Base-by-base conservation (phyloP, 2,888 invertebrate species). In the Adelphocoris suturalis region DNA sequence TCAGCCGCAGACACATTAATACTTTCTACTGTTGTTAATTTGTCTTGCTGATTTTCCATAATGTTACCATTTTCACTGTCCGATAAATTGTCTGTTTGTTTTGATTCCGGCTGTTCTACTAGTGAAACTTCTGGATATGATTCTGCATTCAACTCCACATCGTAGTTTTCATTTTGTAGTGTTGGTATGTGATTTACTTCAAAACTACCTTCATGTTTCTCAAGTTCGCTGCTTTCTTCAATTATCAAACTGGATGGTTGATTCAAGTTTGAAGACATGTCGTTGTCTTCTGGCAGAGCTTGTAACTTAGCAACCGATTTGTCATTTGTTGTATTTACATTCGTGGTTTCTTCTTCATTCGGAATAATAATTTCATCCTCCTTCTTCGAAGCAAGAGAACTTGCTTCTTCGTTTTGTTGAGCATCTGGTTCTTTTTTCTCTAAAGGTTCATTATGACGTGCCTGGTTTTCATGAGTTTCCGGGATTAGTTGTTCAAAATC, bases 311-410 rank as follows among this genome's bases (percentile, higher is more conserved):
- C 88, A 52, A 78, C 87, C 76, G 76, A 27, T 47, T 76, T 52
- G 28, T 78, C 88, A 78, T 88, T 88, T 78, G 88, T 52, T 78
- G 78, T 52, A 12, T 3, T 23, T 76, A 78, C 82, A 87, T 27
- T 75, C 86, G 82, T 75, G 11, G 61, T n/a, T 19, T 61, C 19
- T 37, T 37, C 37, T 37, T 7, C 37, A 37, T 4, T 37, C 7
- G 7, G 37, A 37, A 7, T 37, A 4, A 7, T 37, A 7, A 37
- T 37, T 37, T 7, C 37, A 37, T 37, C 37, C 7, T 37, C 37
- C 16, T 3, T 52, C 2, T 52, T 16, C 13, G 2, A 5, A 16
- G 13, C 5, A 52, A 52, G 2, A 16, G 2, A 7, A 48, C 48
- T 48, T 48, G 7, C 13, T 11, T 48, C 48, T 48, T 13, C 48